Percentiles rank a stretch among this genome's conserved stretches.
Conservation (phyloP, 2,113 vertebrate species). For the Gulo gulo region DNA sequence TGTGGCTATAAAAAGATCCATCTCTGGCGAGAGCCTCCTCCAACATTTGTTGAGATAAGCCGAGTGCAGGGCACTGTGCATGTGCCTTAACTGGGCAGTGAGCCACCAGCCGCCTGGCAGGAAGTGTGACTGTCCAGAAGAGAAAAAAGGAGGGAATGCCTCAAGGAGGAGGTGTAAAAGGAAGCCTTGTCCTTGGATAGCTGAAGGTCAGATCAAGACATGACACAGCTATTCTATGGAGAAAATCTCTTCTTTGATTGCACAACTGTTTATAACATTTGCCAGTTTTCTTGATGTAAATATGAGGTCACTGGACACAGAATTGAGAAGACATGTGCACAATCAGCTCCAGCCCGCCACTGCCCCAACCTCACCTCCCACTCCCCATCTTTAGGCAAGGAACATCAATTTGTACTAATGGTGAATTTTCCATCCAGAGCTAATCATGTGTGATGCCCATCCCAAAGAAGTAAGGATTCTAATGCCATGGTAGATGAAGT, state of each 20-base stretch:
- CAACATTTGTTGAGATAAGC: background rate
- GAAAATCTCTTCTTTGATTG: background rate
- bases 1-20: constrained; percentile 10
- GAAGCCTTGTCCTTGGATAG: background rate
- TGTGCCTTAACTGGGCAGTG: background rate
- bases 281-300: background rate
- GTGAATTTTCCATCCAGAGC: background rate
- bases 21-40: background rate
- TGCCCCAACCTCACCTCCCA: background rate
- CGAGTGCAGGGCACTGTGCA: background rate
- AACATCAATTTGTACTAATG: background rate
- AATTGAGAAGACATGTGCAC: background rate
- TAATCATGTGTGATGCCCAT: background rate
- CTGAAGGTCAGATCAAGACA: background rate
- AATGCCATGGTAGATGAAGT: background rate
- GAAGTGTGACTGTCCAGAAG: background rate
- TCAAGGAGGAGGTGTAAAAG: background rate
- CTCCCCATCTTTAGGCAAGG: background rate
- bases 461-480: background rate
- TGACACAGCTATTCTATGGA: background rate
- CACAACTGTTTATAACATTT: background rate
- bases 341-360: background rate
- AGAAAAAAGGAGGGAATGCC: background rate
- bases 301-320: background rate
- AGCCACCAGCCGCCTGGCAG: background rate